These are phyloP conservation scores for Chamaea fasciata DNA, from an alignment of 2,113 vertebrate species.

Conservation along the genomic window DNA sequence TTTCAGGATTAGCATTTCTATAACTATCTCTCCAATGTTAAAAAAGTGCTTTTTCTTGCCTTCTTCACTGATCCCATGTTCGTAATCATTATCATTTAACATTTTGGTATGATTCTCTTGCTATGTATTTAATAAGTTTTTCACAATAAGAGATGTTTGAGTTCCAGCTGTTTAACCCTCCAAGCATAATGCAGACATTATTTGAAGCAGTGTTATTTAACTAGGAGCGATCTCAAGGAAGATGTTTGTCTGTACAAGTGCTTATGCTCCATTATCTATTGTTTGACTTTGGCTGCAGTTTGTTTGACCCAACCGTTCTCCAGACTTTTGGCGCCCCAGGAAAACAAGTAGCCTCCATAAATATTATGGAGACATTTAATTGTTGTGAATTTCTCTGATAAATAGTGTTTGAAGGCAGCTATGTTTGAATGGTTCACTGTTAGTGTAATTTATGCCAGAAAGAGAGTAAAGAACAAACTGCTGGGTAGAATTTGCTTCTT, in stretches of 20 bases:
- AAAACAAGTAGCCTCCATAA: conserved; percentile 47
- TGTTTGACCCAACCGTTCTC: conserved; percentile 10
- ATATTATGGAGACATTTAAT: conserved; percentile 16
- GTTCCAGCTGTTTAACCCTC: background rate
- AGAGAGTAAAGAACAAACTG: background rate
- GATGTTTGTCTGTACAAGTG: background rate
- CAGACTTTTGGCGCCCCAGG: conserved; percentile 35
- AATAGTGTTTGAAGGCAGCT: conserved; percentile 19
- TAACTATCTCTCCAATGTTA: background rate
- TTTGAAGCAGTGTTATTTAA: background rate
- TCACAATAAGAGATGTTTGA: background rate
- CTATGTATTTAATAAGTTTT: background rate
- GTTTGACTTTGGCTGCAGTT: conserved; percentile 17
- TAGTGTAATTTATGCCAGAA: conserved; percentile 2
- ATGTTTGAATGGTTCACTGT: background rate
- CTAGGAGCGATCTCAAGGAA: background rate
- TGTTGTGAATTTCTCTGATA: conserved; percentile 42
- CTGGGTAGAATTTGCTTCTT: background rate
- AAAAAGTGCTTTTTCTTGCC: background rate
- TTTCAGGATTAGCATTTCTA: background rate
- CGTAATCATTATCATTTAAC: background rate
- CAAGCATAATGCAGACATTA: background rate
- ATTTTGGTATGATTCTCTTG: background rate
- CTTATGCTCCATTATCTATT: background rate
- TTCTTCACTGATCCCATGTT: background rate